These are phyloP conservation scores for Sebastes goodei DNA, from an alignment of 2,797 vertebrate genomes.

Conservation along the genomic window DNA sequence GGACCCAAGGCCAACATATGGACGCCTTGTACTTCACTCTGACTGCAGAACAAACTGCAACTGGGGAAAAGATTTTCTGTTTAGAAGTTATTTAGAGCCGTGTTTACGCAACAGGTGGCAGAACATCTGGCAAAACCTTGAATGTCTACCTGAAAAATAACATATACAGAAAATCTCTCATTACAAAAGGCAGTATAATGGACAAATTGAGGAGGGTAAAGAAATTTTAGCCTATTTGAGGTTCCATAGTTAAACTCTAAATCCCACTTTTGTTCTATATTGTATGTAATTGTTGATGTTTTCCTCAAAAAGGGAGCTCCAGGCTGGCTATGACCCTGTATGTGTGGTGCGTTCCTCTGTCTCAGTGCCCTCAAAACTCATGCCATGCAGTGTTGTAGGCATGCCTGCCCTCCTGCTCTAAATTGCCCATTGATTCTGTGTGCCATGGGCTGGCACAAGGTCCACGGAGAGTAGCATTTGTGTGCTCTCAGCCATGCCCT, in stretches of 20 bases:
- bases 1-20: constrained; percentile 76
- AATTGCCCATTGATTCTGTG: constrained; percentile 84
- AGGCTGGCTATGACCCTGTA: constrained; percentile 33
- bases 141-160: constrained; percentile 17
- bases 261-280: constrained; percentile 1
- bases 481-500: constrained; percentile 86
- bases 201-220: background rate
- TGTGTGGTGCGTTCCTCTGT: constrained; percentile 49
- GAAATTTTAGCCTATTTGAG: background rate
- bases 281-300: constrained; percentile 28
- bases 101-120: constrained; percentile 64
- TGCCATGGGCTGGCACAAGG: constrained; percentile 82
- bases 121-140: constrained; percentile 29
- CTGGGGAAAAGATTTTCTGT: constrained; percentile 26
- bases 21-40: constrained; percentile 59
- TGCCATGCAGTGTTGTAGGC: constrained; percentile 67
- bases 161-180: background rate
- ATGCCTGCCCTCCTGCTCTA: constrained; percentile 79
- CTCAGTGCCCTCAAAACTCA: constrained; percentile 52
- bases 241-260: background rate
- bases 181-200: background rate
- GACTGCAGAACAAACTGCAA: constrained; percentile 45
- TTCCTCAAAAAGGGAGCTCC: constrained; percentile 37
- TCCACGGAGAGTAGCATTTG: constrained; percentile 82
- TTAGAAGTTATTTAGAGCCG: constrained; percentile 8